Base-by-base conservation (phyloP, 2,888 invertebrate species). In the Zaprionus lineosus region DNA sequence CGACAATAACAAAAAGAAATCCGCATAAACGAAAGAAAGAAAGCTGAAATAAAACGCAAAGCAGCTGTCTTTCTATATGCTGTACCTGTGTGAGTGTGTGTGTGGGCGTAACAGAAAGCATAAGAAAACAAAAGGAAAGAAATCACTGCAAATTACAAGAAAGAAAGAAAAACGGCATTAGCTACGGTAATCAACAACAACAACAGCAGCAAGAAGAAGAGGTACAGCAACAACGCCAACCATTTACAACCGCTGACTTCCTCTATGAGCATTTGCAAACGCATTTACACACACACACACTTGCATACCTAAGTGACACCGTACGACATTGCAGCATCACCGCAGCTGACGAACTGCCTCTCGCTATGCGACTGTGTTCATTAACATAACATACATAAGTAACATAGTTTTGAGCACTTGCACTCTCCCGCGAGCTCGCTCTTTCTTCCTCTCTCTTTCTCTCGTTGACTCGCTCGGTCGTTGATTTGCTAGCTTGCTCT, bases 211-310 rank as follows among this genome's bases (percentile, higher is more conserved):
- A 53, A 63, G 36, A 46, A 53, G n/a, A n/a, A n/a, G n/a, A n/a
- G n/a, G n/a, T n/a, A n/a, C n/a, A n/a, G n/a, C 37, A 65, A 72
- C 37, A 43, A 50, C 51, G n/a, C n/a, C n/a, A 62, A 31, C 63
- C 37, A 31, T 34, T 34, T 40, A 40, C 61, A 53, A 60, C 39
- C 55, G 67, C 53, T 59, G 57, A 74, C 75, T 83, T 83, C 83
- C 75, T 53, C 50, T 58, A 59, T 36, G 39, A 9, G 70, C 65
- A 69, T 74, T 74, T 69, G 36, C 61, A 58, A 65, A 65, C 52
- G 65, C 64, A 65, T 66, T 66, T 66, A 66, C 55, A 47, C 66
- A 37, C 36, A 52, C 53, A 62, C 44, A 19, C 46, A 34, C 36
- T 18, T 51, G 19, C 26, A 14, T 52, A 69, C 63, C 69, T 62